Conservation (phyloP, 2,888 invertebrate genomes). For the Eristalinus aeneus region DNA sequence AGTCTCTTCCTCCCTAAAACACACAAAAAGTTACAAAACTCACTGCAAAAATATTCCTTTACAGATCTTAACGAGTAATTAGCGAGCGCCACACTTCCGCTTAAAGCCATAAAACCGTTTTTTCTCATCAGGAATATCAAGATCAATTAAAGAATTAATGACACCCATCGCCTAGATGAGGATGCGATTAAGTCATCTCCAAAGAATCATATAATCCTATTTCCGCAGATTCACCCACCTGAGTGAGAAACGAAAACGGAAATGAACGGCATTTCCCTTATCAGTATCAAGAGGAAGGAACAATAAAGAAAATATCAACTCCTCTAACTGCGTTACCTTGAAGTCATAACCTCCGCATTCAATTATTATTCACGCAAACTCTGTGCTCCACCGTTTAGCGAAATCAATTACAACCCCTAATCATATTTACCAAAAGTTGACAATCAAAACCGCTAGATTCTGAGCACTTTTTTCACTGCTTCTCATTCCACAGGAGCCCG, state of each 20-base stretch:
- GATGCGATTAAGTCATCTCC: conserved; percentile 47
- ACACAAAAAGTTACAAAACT: conserved; percentile 7
- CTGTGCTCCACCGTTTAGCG: conserved; percentile 68
- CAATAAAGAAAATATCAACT: conserved; percentile 65
- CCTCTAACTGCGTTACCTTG: conserved; percentile 58
- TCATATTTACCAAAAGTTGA: conserved; percentile 69
- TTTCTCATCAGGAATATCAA: conserved; percentile 67
- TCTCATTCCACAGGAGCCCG: neutral
- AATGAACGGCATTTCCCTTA: conserved; percentile 38
- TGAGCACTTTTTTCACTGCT: conserved; percentile 35
- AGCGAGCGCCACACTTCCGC: conserved; percentile 31
- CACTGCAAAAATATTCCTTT: neutral
- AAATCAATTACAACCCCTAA: conserved; percentile 71
- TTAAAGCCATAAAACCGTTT: conserved; percentile 52
- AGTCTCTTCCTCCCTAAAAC: neutral
- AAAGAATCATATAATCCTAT: conserved; percentile 28
- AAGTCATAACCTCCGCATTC: conserved; percentile 65
- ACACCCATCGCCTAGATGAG: conserved; percentile 50
- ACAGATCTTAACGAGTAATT: conserved; percentile 40
- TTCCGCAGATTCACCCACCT: conserved; percentile 22
- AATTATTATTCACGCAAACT: conserved; percentile 71
- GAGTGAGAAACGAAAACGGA: neutral
- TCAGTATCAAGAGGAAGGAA: conserved; percentile 54
- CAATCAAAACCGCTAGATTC: conserved; percentile 67
- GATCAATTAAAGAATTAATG: conserved; percentile 67